Conservation (phyloP, 2,888 invertebrate species). For the Scaptomyza parva region DNA sequence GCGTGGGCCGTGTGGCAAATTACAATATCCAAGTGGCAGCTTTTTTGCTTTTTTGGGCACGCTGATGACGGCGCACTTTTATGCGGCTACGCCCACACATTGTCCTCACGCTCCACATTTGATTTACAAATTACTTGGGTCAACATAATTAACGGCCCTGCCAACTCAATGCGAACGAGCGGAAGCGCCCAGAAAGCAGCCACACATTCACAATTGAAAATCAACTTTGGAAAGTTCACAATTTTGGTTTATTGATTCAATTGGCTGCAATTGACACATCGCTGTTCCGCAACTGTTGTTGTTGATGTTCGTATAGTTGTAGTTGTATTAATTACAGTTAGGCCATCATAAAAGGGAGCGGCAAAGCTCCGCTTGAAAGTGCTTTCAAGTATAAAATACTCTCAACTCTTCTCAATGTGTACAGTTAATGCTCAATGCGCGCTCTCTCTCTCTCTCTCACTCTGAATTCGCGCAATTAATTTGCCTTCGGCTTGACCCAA, state of each 20-base stretch:
- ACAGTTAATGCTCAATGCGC: slow-evolving; percentile 28
- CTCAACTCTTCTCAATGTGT: slow-evolving; percentile 3
- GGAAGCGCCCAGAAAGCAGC: slow-evolving; percentile 50
- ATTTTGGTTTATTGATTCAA: slow-evolving; percentile 70
- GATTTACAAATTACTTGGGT: slow-evolving; percentile 67
- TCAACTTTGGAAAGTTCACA: slow-evolving; percentile 49
- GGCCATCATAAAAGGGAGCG: slow-evolving; percentile 9
- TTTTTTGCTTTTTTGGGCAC: slow-evolving; percentile 30
- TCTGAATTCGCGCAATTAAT: slow-evolving; percentile 76
- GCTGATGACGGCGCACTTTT: slow-evolving; percentile 61
- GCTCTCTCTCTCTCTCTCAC: slow-evolving; percentile 21
- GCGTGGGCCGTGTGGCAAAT: slow-evolving; percentile 67
- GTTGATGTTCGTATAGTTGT: slow-evolving; percentile 6
- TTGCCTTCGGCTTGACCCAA: slow-evolving; percentile 78
- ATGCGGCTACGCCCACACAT: slow-evolving; percentile 50
- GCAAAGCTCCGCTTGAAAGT: slow-evolving; percentile 21
- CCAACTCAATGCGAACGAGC: slow-evolving; percentile 52
- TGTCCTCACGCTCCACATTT: slow-evolving; percentile 53
- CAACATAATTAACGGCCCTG: slow-evolving; percentile 71
- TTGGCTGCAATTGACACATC: slow-evolving; percentile 68
- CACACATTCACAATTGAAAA: slow-evolving; percentile 49
- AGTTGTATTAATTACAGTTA: slow-evolving; percentile 60
- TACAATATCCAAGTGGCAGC: slow-evolving; percentile 58
- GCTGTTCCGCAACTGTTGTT: slow-evolving; percentile 7
- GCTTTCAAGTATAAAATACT: neutral